Conservation (phyloP, 2,113 vertebrate species). For the Sinocyclocheilus anshuiensis region DNA sequence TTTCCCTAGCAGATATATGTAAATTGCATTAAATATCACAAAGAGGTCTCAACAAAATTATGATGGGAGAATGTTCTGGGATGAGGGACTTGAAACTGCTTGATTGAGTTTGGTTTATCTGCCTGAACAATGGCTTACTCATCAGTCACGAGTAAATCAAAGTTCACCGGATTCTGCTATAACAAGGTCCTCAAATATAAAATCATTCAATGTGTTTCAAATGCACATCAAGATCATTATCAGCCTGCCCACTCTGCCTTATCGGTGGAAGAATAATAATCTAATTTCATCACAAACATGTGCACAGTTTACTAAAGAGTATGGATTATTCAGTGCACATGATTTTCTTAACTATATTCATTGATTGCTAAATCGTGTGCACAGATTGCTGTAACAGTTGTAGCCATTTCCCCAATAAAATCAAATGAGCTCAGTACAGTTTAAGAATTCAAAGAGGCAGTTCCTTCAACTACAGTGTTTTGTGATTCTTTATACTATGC, state of each 20-base stretch:
- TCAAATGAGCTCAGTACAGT: background rate
- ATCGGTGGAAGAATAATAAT: background rate
- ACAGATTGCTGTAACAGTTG: background rate
- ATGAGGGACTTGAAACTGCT: background rate
- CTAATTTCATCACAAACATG: background rate
- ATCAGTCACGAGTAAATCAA: background rate
- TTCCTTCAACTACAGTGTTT: background rate
- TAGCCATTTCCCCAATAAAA: background rate
- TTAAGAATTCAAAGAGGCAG: background rate
- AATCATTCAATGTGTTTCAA: background rate
- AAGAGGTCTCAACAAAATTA: background rate
- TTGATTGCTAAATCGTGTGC: background rate
- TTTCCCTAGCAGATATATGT: background rate
- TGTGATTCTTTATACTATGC: too few relatives aligned
- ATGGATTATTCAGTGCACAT: background rate
- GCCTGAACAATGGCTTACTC: background rate
- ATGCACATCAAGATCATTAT: constrained; percentile 17
- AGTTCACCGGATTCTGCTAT: background rate
- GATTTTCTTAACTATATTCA: background rate
- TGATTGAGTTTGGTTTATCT: background rate
- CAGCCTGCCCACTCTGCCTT: background rate
- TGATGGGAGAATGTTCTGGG: background rate
- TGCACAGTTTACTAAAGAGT: background rate
- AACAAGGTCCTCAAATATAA: background rate
- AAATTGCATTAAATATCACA: background rate